phyloP scores from a whole-genome alignment of 2,888 invertebrate species.

The Petrophora chlorosata region DNA sequence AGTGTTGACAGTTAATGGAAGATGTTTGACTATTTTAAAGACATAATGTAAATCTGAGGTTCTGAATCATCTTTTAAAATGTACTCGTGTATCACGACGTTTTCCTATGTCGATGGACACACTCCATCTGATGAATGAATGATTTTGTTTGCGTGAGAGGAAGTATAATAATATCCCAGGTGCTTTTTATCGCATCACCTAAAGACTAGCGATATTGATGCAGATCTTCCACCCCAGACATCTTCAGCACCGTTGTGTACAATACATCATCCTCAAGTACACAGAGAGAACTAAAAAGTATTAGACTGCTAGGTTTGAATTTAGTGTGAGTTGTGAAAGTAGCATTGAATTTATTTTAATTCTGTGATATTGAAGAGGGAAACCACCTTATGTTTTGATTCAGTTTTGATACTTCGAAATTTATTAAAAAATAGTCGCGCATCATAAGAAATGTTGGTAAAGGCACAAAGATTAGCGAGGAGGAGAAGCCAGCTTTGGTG shows the following conservation, averaged over 20 bases:
- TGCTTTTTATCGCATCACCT: background rate
- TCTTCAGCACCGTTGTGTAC: background rate
- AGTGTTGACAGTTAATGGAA: background rate
- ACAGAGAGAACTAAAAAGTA: constrained; percentile 14
- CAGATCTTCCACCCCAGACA: background rate
- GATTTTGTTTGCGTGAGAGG: background rate
- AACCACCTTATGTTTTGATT: constrained; percentile 63
- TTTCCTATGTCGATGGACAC: background rate
- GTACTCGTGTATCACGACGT: background rate
- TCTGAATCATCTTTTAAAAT: background rate
- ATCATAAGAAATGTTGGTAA: constrained; percentile 63
- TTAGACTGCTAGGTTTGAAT: constrained; percentile 42
- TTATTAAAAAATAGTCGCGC: constrained; percentile 41
- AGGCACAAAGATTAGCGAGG: constrained; percentile 70
- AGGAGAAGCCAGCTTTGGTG: constrained; percentile 81
- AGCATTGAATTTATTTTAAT: constrained; percentile 67
- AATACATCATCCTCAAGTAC: background rate
- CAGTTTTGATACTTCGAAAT: constrained; percentile 52
- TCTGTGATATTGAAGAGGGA: constrained; percentile 78
- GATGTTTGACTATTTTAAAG: constrained; percentile 23
- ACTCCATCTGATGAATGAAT: background rate
- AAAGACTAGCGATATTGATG: background rate
- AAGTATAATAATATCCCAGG: background rate
- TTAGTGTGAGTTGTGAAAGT: constrained; percentile 57
- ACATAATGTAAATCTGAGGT: constrained; percentile 23